Conservation (phyloP, 2,113 vertebrate species). For the Scolopax mira region DNA sequence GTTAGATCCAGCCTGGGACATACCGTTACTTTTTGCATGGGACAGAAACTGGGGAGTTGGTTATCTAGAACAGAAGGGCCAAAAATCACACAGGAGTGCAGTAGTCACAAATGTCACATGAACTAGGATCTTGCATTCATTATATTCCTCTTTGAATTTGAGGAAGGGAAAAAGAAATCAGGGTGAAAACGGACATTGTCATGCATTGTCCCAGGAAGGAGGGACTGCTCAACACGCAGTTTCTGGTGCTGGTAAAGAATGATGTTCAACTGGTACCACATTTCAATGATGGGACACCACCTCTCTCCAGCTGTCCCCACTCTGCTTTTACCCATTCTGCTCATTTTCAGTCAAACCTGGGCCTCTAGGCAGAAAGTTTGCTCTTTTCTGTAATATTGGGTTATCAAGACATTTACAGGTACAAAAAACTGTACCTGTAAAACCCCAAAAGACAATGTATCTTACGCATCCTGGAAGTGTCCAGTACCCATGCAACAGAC, state of each 20-base stretch:
- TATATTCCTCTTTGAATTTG: neutral
- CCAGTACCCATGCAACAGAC: neutral
- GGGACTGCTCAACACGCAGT: too few relatives aligned
- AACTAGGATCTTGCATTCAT: neutral
- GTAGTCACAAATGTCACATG: fast-evolving
- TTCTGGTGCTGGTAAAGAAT: neutral
- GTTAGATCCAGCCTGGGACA: neutral
- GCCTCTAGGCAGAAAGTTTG: neutral
- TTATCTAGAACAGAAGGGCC: neutral
- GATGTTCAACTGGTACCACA: neutral
- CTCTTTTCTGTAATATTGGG: neutral
- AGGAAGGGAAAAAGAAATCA: neutral
- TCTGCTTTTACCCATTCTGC: neutral
- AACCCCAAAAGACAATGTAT: neutral
- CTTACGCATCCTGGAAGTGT: neutral
- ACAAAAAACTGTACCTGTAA: neutral
- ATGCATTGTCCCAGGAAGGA: neutral
- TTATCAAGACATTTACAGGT: neutral
- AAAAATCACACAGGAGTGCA: neutral
- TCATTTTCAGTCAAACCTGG: fast-evolving
- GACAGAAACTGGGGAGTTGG: neutral
- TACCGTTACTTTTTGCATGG: neutral
- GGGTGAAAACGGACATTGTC: neutral
- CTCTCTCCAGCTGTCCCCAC: neutral
- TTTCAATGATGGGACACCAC: neutral